Percentiles rank a stretch among this genome's conserved stretches.
Conservation (phyloP, 2,113 vertebrate species). For the Pavo muticus region DNA sequence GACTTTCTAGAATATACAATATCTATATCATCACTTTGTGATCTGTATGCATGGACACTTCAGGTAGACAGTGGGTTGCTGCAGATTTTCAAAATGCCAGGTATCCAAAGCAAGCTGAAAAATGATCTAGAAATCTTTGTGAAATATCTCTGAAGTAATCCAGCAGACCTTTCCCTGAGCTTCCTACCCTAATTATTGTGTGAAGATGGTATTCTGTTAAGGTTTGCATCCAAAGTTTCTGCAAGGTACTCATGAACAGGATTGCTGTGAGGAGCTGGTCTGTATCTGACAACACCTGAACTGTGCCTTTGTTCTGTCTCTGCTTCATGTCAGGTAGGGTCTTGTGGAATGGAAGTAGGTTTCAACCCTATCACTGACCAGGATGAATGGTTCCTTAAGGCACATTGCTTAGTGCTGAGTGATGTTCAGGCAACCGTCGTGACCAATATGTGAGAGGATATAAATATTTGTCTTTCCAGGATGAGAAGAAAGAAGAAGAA, state of each 20-base stretch:
- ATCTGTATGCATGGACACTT: background rate
- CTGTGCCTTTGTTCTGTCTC: background rate
- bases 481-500: background rate
- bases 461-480: accelerated
- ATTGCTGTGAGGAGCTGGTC: background rate
- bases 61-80: background rate
- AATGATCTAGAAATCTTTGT: background rate
- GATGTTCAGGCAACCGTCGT: background rate
- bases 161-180: background rate
- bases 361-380: background rate
- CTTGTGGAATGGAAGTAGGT: background rate
- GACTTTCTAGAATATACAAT: background rate
- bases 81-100: background rate
- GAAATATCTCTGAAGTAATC: background rate
- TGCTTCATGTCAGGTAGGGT: background rate
- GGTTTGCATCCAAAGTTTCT: background rate
- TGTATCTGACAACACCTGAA: background rate
- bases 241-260: background rate
- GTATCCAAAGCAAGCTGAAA: background rate
- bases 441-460: background rate
- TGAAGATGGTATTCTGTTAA: background rate
- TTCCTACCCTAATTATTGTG: background rate
- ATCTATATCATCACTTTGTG: background rate
- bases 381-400: background rate
- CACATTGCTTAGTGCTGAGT: accelerated